These are phyloP conservation scores for Pocillopora meandrina DNA, from an alignment of 92 coral and sea anemone genomes.

Conservation along the genomic window DNA sequence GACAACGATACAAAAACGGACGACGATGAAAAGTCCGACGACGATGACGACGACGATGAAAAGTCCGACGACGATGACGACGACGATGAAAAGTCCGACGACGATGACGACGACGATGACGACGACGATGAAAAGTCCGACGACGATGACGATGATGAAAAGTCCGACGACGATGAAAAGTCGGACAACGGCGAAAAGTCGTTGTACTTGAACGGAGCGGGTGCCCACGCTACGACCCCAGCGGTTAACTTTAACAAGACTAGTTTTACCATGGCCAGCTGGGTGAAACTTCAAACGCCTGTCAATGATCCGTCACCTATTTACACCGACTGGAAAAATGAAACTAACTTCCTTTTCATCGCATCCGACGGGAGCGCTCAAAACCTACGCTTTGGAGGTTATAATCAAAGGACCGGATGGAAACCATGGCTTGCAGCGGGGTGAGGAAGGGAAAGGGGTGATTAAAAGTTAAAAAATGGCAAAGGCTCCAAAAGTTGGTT, in stretches of 20 bases:
- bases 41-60: too few species aligned
- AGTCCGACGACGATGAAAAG: background rate
- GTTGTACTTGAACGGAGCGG: background rate
- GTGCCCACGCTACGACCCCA: slow-evolving; percentile 1
- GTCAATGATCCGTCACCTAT: background rate
- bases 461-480: background rate
- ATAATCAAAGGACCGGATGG: too few species aligned
- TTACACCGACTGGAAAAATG: background rate
- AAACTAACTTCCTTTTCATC: too few species aligned
- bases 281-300: background rate
- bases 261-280: slow-evolving; percentile 8
- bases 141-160: too few species aligned
- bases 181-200: background rate
- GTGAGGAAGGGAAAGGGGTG: too few species aligned
- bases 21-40: too few species aligned
- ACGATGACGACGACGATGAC: too few species aligned
- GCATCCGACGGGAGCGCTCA: too few species aligned
- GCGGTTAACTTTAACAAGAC: background rate
- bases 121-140: too few species aligned
- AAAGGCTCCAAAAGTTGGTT: background rate
- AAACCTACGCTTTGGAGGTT: too few species aligned
- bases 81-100: background rate
- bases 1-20: background rate
- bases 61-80: too few species aligned
- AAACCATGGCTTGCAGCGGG: too few species aligned